These are phyloP conservation scores for Saccostrea glomerata DNA, from an alignment of 1,140 invertebrate species.

Conservation along the genomic window DNA sequence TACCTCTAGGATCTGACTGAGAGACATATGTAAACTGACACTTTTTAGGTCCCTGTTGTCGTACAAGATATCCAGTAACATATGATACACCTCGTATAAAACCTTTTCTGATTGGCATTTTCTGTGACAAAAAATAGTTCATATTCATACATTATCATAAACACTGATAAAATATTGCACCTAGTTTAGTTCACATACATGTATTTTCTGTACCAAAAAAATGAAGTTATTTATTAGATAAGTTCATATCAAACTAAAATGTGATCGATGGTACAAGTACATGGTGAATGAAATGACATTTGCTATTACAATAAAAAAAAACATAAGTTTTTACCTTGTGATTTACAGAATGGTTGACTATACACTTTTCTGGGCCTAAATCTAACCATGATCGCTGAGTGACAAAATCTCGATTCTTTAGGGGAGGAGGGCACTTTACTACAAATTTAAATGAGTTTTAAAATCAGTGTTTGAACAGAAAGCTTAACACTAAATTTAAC, in stretches of 20 bases:
- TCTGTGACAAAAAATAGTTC: slow-evolving; percentile 75
- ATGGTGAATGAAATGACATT: slow-evolving; percentile 22
- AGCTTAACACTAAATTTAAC: too few species aligned
- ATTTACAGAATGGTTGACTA: slow-evolving; percentile 93
- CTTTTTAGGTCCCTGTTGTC: slow-evolving; percentile 76
- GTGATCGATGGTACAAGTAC: background rate
- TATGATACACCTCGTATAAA: slow-evolving; percentile 87
- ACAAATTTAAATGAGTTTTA: slow-evolving; percentile 53
- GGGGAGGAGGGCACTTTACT: slow-evolving; percentile 92
- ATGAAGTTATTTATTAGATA: background rate
- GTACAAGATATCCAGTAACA: slow-evolving; percentile 85
- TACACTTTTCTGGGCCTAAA: slow-evolving; percentile 89
- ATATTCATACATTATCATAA: background rate
- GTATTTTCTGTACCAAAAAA: background rate
- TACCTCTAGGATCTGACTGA: slow-evolving; percentile 91
- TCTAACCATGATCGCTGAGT: slow-evolving; percentile 94
- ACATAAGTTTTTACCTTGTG: slow-evolving; percentile 82
- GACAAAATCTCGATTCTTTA: slow-evolving; percentile 94
- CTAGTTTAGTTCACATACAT: background rate
- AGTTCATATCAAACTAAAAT: background rate
- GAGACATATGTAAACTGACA: slow-evolving; percentile 91
- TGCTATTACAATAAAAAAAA: background rate
- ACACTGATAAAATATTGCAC: background rate
- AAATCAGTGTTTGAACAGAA: background rate
- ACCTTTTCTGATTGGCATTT: slow-evolving; percentile 88